Evolutionary conservation across 2,888 invertebrate species (phyloP).

Genomic region (Catocala nupta): DNA sequence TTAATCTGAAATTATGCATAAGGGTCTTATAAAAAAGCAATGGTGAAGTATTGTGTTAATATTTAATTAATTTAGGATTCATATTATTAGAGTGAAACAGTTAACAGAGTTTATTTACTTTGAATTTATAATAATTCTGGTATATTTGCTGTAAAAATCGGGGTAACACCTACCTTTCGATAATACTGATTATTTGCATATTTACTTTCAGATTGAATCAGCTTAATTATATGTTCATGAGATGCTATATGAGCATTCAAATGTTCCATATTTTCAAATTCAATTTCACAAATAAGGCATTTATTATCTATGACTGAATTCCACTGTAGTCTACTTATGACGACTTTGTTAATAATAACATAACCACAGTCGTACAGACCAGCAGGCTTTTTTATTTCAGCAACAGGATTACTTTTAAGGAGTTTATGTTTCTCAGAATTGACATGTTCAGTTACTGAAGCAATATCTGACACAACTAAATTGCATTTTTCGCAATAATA

Average conservation of each 20-base stretch:
- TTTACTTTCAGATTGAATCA: slow-evolving; percentile 56
- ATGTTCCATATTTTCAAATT: slow-evolving; percentile 25
- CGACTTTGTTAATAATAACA: slow-evolving; percentile 53
- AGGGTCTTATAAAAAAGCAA: not conserved
- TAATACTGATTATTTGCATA: slow-evolving; percentile 50
- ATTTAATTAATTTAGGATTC: too few species aligned
- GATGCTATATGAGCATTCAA: slow-evolving; percentile 50
- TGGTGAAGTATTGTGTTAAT: too few species aligned
- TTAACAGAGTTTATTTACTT: too few species aligned
- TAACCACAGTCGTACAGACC: slow-evolving; percentile 44
- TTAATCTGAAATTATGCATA: slow-evolving; percentile 59
- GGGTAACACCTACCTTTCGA: slow-evolving; percentile 56
- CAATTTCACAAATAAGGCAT: slow-evolving; percentile 62
- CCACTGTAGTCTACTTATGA: slow-evolving; percentile 61
- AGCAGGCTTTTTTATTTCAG: slow-evolving; percentile 28
- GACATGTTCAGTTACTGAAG: slow-evolving; percentile 54
- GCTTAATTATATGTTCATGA: slow-evolving; percentile 59
- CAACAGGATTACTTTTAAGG: slow-evolving; percentile 50
- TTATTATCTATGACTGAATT: slow-evolving; percentile 57
- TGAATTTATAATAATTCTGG: not conserved
- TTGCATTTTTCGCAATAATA: slow-evolving; percentile 73
- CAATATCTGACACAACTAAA: slow-evolving; percentile 35
- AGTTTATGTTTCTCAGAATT: slow-evolving; percentile 53
- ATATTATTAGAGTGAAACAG: too few species aligned
- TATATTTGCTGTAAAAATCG: not conserved